These are phyloP conservation scores for Diorhabda elongata DNA, from an alignment of 1,140 invertebrate species.

Conservation along the genomic window DNA sequence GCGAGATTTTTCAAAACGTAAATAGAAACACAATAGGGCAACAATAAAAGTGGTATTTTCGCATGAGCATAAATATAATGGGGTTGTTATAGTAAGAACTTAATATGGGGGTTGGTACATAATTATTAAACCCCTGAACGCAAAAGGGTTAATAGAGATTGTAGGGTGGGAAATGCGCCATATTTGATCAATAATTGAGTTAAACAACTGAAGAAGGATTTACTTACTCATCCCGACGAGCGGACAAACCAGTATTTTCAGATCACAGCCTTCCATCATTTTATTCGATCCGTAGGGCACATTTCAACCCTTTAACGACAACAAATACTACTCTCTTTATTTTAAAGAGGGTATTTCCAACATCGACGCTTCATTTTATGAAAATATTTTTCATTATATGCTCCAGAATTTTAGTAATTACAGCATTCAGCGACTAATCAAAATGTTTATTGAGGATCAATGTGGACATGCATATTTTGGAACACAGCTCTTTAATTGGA, in stretches of 20 bases:
- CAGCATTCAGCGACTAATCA: not conserved
- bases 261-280: slow-evolving; percentile 32
- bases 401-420: not conserved
- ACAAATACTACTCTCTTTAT: not conserved
- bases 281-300: slow-evolving; percentile 12
- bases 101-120: slow-evolving; percentile 46
- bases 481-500: too few relatives aligned
- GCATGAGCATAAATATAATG: slow-evolving; percentile 43
- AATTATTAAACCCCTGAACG: slow-evolving; percentile 45
- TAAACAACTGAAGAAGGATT: slow-evolving; percentile 47
- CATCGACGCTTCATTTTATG: not conserved
- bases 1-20: slow-evolving; percentile 37
- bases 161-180: slow-evolving; percentile 46
- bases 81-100: slow-evolving; percentile 42
- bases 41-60: slow-evolving; percentile 44
- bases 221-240: slow-evolving; percentile 39
- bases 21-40: slow-evolving; percentile 29
- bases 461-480: not conserved
- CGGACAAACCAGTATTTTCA: slow-evolving; percentile 23
- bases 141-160: slow-evolving; percentile 46
- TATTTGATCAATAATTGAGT: slow-evolving; percentile 51
- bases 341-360: not conserved
- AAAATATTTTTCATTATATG: slow-evolving; percentile 1
- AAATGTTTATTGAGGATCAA: not conserved
- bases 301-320: slow-evolving; percentile 7